Evolutionary conservation across 1,140 invertebrate genomes (phyloP).

Genomic region (Zaprionus inermis): DNA sequence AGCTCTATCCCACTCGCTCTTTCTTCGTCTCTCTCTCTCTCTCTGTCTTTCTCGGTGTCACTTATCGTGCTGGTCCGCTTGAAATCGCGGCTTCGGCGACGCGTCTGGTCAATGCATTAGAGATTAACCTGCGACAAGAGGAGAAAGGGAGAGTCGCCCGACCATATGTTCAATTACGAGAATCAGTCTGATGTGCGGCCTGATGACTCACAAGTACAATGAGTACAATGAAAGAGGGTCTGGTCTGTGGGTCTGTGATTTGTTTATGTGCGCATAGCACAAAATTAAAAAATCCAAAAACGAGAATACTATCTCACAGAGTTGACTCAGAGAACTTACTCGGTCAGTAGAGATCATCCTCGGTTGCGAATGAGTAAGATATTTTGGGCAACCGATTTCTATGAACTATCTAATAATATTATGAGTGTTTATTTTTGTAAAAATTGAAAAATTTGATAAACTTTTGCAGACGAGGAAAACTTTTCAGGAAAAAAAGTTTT

Average conservation of each 20-base stretch:
- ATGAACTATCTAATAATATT: background rate
- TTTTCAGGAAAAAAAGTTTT: background rate
- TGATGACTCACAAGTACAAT: conserved; percentile 22
- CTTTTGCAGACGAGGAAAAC: background rate
- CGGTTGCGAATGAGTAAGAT: background rate
- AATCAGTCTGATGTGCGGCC: background rate
- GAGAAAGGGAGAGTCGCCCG: background rate
- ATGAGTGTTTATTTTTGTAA: background rate
- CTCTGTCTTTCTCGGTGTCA: background rate
- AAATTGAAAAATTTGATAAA: background rate
- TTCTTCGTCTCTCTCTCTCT: background rate
- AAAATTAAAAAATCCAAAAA: conserved; percentile 3
- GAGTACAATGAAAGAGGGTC: conserved; percentile 8
- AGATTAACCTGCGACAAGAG: conserved; percentile 32
- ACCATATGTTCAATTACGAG: conserved; percentile 37
- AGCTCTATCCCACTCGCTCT: background rate
- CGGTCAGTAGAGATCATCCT: background rate
- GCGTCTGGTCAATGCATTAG: conserved; percentile 36
- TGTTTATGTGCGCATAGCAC: conserved; percentile 15
- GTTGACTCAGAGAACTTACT: background rate
- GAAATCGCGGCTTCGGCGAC: conserved; percentile 11
- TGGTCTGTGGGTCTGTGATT: conserved; percentile 6
- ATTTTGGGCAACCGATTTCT: background rate
- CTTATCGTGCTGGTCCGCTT: conserved; percentile 29
- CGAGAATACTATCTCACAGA: background rate